phyloP scores from a whole-genome alignment of 2,113 vertebrate genomes.

The Gnathonemus echidnorhynchus region DNA sequence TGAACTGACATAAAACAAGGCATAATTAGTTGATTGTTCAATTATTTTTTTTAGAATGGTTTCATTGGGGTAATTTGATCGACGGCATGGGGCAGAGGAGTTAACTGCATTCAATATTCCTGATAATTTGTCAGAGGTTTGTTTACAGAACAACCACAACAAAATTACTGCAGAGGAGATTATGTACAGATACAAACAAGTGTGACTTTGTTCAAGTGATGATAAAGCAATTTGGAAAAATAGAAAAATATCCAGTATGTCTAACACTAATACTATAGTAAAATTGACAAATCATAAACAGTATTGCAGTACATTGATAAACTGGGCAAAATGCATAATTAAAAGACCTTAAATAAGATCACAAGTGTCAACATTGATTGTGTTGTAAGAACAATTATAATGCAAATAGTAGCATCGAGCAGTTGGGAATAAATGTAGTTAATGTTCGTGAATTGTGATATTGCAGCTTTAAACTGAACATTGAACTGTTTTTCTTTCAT shows the following conservation, averaged over 20 bases:
- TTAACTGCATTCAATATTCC: neutral
- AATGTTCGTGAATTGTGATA: neutral
- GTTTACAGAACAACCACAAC: neutral
- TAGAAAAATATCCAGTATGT: neutral
- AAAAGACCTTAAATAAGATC: neutral
- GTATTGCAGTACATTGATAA: neutral
- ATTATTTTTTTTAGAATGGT: slow-evolving; percentile 26
- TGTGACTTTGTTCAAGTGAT: neutral
- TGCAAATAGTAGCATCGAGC: neutral
- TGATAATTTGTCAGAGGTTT: neutral
- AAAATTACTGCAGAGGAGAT: neutral
- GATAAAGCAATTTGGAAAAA: neutral
- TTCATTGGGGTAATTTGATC: slow-evolving; percentile 54
- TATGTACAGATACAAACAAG: neutral
- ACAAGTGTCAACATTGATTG: neutral
- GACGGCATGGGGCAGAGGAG: slow-evolving; percentile 34
- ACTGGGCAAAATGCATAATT: neutral
- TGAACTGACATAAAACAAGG: slow-evolving; percentile 44
- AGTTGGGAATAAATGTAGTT: neutral
- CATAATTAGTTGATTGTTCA: slow-evolving; percentile 55
- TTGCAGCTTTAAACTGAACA: neutral
- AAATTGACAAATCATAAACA: neutral
- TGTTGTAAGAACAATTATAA: neutral
- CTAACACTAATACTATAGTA: neutral
- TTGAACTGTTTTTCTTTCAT: neutral